Evolutionary conservation across 2,797 vertebrate species (phyloP).

Genomic region (Dipus sagitta): DNA sequence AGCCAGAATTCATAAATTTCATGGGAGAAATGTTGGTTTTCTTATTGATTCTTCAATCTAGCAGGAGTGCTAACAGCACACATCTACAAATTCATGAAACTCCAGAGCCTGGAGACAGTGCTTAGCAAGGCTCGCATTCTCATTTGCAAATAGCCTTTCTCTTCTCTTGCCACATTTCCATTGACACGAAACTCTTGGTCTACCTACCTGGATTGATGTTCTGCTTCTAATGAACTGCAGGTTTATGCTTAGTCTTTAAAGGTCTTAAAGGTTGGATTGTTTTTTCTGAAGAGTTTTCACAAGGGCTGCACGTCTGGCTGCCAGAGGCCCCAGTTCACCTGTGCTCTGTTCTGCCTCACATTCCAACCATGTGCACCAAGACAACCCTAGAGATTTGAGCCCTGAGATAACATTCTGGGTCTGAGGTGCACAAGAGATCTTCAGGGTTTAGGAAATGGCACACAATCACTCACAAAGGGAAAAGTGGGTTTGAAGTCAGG

Average conservation of each 20-base stretch:
- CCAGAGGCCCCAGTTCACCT: neutral
- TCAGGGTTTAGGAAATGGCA: neutral
- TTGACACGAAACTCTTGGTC: neutral
- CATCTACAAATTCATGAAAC: neutral
- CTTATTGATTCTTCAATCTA: neutral
- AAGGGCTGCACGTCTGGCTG: neutral
- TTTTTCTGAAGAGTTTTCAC: neutral
- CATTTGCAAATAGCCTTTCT: neutral
- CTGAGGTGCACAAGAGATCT: neutral
- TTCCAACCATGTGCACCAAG: neutral
- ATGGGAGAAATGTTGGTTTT: neutral
- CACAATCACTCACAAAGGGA: neutral
- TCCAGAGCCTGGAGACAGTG: neutral
- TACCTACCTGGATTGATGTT: neutral
- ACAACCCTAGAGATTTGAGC: neutral
- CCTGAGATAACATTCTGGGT: neutral
- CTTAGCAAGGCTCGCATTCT: neutral
- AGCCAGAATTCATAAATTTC: slow-evolving; percentile 10
- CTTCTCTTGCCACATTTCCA: neutral
- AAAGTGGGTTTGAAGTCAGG: neutral
- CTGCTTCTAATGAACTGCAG: slow-evolving; percentile 1
- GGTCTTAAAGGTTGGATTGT: neutral
- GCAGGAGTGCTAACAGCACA: neutral
- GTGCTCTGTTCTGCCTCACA: neutral
- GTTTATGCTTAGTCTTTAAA: neutral